Conservation (phyloP, 2,888 invertebrate species). For the Cyclophora punctaria region DNA sequence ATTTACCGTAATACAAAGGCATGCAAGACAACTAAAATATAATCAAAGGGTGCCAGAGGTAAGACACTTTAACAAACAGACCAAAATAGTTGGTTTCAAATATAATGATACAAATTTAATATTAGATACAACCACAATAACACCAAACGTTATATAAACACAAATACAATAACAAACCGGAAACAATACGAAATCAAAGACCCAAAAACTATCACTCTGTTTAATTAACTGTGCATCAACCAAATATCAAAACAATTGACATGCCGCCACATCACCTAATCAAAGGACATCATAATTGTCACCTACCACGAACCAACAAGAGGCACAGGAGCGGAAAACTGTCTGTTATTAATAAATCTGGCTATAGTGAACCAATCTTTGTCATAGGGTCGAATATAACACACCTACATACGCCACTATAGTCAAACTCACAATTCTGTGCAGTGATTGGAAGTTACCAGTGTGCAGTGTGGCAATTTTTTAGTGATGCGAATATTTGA, state of each 20-base stretch:
- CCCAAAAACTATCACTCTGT: not conserved
- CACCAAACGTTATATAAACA: constrained; percentile 2
- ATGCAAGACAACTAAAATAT: too few relatives aligned
- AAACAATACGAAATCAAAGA: not conserved
- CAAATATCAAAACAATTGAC: too few relatives aligned
- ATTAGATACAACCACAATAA: not conserved
- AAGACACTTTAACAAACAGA: too few relatives aligned
- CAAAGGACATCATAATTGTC: constrained; percentile 11
- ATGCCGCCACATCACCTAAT: not conserved
- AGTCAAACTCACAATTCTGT: not conserved
- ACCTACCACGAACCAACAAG: constrained; percentile 22
- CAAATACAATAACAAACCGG: too few relatives aligned
- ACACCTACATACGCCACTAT: not conserved
- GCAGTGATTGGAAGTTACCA: too few relatives aligned
- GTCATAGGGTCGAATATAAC: constrained; percentile 45
- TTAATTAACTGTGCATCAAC: too few relatives aligned
- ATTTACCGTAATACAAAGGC: too few relatives aligned
- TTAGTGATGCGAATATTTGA: too few relatives aligned
- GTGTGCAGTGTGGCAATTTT: too few relatives aligned
- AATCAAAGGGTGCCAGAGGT: too few relatives aligned
- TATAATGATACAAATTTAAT: too few relatives aligned
- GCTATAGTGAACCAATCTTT: constrained; percentile 61
- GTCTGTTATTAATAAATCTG: constrained; percentile 62
- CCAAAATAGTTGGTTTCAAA: too few relatives aligned
- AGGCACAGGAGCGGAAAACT: constrained; percentile 49